Conservation (phyloP, 2,797 vertebrate species). For the Eulemur rubriventer region DNA sequence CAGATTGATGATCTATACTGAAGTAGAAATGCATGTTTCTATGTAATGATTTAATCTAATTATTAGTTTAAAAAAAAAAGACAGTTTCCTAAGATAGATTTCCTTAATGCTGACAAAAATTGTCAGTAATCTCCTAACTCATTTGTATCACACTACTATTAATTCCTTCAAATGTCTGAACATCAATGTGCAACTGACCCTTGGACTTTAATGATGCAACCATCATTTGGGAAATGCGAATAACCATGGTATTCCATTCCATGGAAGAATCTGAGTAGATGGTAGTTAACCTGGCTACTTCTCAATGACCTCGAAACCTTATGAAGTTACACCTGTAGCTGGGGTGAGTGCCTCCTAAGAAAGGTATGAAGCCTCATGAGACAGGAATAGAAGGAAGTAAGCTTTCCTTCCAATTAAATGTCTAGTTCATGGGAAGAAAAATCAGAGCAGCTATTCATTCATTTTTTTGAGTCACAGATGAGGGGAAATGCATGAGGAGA, state of each 20-base stretch:
- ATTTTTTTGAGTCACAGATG: background rate
- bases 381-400: background rate
- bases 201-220: background rate
- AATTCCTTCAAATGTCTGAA: background rate
- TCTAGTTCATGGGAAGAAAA: background rate
- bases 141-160: background rate
- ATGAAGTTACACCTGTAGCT: background rate
- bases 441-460: background rate
- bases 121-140: background rate
- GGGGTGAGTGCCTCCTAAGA: background rate
- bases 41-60: background rate
- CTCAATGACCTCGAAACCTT: background rate
- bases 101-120: background rate
- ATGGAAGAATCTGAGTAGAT: background rate
- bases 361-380: background rate
- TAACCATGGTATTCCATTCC: background rate
- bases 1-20: background rate
- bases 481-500: background rate
- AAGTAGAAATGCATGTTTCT: background rate
- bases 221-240: background rate
- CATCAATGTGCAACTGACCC: background rate
- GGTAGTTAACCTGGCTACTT: background rate
- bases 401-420: background rate
- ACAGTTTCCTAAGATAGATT: background rate
- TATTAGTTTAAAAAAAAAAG: background rate